Evolutionary conservation across 2,888 invertebrate genomes (phyloP), one percentile per base, ranked within the genome.

Genomic region (Scaptomyza reducta): DNA sequence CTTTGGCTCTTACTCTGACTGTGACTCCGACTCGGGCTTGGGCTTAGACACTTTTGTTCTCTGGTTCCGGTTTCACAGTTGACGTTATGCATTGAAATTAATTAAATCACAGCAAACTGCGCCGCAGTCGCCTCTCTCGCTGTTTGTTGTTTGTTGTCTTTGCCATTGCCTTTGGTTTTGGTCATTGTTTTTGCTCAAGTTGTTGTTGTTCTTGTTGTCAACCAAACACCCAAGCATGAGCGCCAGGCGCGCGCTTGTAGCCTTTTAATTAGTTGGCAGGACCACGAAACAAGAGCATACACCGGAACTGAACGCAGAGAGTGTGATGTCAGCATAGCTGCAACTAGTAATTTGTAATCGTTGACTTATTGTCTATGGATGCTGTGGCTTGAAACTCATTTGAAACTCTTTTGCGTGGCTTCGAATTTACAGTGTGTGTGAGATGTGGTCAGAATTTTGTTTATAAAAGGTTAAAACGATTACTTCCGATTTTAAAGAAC

Each of bases 61-160:
- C 40, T 61, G 84, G 82, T 82, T 86, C 84, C 77, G 84, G 84
- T 86, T 86, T 86, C 84, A 73, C 77, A 86, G 85, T 86, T 84
- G 86, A 86, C 78, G 81, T 89, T 82, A 79, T 89, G 89, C 88
- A 87, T 89, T 81, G 87, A 88, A 89, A 87, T 88, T 89, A 89
- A 89, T 89, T 89, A 89, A 89, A 89, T 89, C 88, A 89, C 80
- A 80, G 88, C 79, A 72, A 84, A 77, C 73, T 65, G 67, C 66
- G 77, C 45, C 80, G 51, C 70, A 73, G 72, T 73, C 38, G 62
- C 62, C 38, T 14, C 38, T 38, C 9, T 38, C 9, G 18, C 49
- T 33, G n/a, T 49, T n/a, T 49, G 49, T 47, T 70, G 65, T 70
- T 67, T 67, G 70, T 68, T 74, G 74, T 64, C 60, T 47, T 40